Evolutionary conservation across 2,113 vertebrate genomes (phyloP), one percentile per base, ranked within the genome.

Genomic region (Apistogramma diplotaenia): DNA sequence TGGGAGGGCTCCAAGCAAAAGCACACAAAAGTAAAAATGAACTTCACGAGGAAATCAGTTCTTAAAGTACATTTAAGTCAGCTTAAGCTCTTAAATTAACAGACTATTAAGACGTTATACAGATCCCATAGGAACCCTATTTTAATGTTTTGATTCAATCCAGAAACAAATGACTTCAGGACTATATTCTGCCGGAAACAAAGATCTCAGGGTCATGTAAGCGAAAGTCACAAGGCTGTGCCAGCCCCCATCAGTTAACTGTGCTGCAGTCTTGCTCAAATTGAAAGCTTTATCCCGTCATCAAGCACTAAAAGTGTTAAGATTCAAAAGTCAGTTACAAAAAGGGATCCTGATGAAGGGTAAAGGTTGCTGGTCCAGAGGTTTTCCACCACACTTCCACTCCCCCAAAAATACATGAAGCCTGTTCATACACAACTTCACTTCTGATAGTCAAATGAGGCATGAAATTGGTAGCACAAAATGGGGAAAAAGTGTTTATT

Each of bases 231-330:
- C 58, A 86, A 65, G 23, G 77, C 77, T 70, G 18, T 5, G 10
- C 83, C 89, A 33, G 61, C 81, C 88, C 91, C 89, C 89, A 12
- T 84, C 86, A 84, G 49, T 80, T 78, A 62, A 46, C 74, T 51
- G 55, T 55, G 13, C n/a, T 46, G 6, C 3, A 16, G 58, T 5
- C 51, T 6, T 19, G 1, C 19, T 51, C 7, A 40, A 21, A 21
- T 83, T 8, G 18, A 6, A 75, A 31, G 61, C 18, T 9, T 76
- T 31, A 8, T 53, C 72, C 85, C 73, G 59, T 93, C 93, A 92
- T 67, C 89, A 84, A 89, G 91, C 92, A 93, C 92, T 94, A 94
- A 93, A 86, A 53, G 4, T 40, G 35, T 73, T 53, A 19, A 9
- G 37, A 82, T 70, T 49, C 25, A 51, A 40, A 82, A 33, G 72